Evolutionary conservation across 2,888 invertebrate genomes (phyloP).

Genomic region (Diarsia rubi): DNA sequence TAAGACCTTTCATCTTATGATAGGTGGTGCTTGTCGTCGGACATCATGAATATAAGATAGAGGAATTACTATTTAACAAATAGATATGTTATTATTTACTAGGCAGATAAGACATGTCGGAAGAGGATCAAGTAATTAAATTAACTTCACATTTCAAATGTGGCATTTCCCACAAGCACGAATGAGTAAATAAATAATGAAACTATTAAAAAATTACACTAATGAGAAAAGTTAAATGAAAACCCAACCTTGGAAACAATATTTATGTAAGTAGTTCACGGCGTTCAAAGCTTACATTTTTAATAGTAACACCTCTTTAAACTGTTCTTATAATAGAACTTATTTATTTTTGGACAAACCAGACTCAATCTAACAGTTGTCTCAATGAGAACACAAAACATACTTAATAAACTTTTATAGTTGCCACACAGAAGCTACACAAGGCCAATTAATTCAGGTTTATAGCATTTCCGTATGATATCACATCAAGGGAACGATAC

Average conservation of each 20-base stretch:
- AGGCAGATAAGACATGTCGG: too few species aligned
- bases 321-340: not conserved
- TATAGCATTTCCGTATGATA: not conserved
- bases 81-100: not conserved
- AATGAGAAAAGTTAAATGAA: conserved; percentile 55
- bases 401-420: not conserved
- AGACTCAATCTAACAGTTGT: not conserved
- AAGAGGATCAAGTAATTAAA: conserved; percentile 5
- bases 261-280: conserved; percentile 31
- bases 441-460: conserved; percentile 8
- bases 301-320: conserved; percentile 33
- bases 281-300: conserved; percentile 33
- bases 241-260: conserved; percentile 29
- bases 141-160: not conserved
- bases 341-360: too few species aligned
- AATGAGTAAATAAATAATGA: not conserved
- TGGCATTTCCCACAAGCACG: not conserved
- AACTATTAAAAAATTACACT: conserved; percentile 34
- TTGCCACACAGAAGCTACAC: not conserved
- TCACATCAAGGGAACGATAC: conserved; percentile 20
- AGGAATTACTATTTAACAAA: not conserved
- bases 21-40: conserved; percentile 24
- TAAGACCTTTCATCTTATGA: conserved; percentile 41
- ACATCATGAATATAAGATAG: conserved; percentile 5
- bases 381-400: not conserved